Evolutionary conservation across 2,888 invertebrate species (phyloP).

Genomic region (Arrhopalites spinosus): DNA sequence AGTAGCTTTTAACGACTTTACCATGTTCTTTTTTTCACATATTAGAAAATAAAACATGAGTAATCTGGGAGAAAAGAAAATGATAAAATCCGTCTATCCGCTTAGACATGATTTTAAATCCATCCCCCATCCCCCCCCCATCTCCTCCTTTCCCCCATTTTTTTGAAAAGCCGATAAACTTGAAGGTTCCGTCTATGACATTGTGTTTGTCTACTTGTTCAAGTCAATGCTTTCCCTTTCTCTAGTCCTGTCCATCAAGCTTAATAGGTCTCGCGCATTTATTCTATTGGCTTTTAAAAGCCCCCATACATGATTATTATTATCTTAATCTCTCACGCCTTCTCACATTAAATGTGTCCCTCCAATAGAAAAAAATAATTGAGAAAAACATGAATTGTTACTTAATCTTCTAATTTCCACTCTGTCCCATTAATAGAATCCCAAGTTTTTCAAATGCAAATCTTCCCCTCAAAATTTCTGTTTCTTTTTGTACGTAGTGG

Average conservation of each 20-base stretch:
- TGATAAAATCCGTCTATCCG: background rate
- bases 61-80: background rate
- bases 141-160: background rate
- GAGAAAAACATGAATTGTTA: no score
- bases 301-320: no score
- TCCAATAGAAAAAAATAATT: background rate
- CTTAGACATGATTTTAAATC: background rate
- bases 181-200: no score
- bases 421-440: background rate
- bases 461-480: background rate
- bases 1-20: constrained; percentile 7
- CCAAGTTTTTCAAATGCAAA: background rate
- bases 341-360: background rate
- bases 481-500: no score
- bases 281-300: no score
- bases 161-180: no score
- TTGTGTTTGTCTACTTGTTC: no score
- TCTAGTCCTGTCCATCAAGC: no score
- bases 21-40: background rate
- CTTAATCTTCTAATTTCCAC: background rate
- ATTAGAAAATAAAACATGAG: background rate
- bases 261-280: no score
- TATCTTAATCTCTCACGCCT: background rate
- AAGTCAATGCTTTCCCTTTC: no score
- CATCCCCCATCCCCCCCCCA: background rate